Percentiles rank a stretch among this genome's conserved stretches.
These are phyloP conservation scores for Babyrousa celebensis DNA, from an alignment of 2,797 vertebrate genomes.

Conservation along the genomic window DNA sequence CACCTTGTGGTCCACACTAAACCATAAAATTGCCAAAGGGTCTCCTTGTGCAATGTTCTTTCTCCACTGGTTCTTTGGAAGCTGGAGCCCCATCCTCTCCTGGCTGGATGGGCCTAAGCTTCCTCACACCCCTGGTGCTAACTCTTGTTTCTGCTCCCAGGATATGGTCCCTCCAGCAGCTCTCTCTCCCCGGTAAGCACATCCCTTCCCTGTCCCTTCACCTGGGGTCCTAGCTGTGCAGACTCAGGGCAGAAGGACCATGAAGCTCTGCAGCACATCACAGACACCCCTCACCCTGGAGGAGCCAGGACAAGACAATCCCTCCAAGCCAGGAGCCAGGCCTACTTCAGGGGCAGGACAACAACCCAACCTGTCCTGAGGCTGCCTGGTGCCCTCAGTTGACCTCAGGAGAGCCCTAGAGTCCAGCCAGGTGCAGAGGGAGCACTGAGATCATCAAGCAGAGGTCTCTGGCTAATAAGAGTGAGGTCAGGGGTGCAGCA, in stretches of 20 bases:
- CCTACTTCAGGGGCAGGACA: rapidly evolving
- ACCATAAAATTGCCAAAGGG: no score
- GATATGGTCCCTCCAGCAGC: not conserved
- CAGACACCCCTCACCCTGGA: not conserved
- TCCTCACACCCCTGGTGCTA: not conserved
- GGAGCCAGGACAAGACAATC: not conserved
- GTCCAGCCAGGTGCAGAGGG: no score
- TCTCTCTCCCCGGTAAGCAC: not conserved
- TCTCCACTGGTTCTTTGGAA: not conserved
- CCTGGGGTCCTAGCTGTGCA: rapidly evolving
- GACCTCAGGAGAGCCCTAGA: no score
- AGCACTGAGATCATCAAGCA: not conserved
- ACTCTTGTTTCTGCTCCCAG: not conserved
- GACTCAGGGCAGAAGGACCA: not conserved
- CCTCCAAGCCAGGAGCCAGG: rapidly evolving
- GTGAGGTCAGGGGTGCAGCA: rapidly evolving
- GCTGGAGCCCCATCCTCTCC: rapidly evolving
- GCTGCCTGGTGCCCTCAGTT: not conserved
- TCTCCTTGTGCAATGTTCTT: no score
- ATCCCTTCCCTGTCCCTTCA: rapidly evolving
- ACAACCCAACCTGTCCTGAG: rapidly evolving
- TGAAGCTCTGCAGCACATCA: rapidly evolving
- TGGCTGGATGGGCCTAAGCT: rapidly evolving
- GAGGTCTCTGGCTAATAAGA: not conserved
- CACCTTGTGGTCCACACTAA: not conserved